These are phyloP conservation scores for Ophion slaviceki DNA, from an alignment of 2,888 invertebrate genomes.

Conservation along the genomic window DNA sequence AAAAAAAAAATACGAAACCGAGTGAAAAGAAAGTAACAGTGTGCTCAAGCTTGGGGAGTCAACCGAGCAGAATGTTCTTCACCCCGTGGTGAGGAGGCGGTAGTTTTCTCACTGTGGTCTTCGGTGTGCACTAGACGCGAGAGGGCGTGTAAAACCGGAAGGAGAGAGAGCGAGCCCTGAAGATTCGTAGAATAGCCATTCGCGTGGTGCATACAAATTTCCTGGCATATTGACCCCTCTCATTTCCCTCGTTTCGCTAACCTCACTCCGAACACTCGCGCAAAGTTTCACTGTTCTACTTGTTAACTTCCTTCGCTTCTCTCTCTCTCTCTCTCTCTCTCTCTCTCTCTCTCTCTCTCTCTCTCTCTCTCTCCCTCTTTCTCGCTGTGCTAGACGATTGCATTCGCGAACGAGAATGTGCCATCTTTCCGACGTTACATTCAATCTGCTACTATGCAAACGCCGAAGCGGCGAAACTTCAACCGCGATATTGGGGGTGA, in stretches of 20 bases:
- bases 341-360: neutral
- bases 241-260: slow-evolving; percentile 57
- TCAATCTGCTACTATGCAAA: slow-evolving; percentile 72
- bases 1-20: no score
- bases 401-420: slow-evolving; percentile 26
- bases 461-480: slow-evolving; percentile 35
- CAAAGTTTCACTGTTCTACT: slow-evolving; percentile 44
- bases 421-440: slow-evolving; percentile 65
- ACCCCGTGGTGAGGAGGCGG: neutral
- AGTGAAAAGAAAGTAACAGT: slow-evolving; percentile 30
- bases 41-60: slow-evolving; percentile 29
- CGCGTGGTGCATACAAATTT: slow-evolving; percentile 71
- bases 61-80: slow-evolving; percentile 39
- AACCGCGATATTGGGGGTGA: slow-evolving; percentile 37
- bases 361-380: no score
- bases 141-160: slow-evolving; percentile 45
- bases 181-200: slow-evolving; percentile 68
- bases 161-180: slow-evolving; percentile 26
- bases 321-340: slow-evolving; percentile 16
- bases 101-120: slow-evolving; percentile 39
- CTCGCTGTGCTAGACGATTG: slow-evolving; percentile 21
- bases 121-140: slow-evolving; percentile 40
- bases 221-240: slow-evolving; percentile 64
- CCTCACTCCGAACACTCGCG: slow-evolving; percentile 44
- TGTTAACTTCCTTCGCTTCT: slow-evolving; percentile 30